Evolutionary conservation across 2,888 invertebrate genomes (phyloP).

Genomic region (Drosophila pseudotakahashii): DNA sequence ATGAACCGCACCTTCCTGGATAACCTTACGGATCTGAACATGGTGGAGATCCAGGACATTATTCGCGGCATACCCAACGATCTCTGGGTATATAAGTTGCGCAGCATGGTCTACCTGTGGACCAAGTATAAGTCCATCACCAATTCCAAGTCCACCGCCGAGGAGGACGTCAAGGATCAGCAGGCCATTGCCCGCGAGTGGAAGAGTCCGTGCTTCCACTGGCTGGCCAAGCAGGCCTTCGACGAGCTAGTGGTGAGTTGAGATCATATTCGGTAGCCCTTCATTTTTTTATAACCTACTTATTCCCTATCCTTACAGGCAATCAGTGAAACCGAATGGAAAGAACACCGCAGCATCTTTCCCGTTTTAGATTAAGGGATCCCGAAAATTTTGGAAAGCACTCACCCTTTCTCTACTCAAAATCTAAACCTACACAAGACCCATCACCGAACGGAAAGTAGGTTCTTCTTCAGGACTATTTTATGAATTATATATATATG

Average conservation of each 20-base stretch:
- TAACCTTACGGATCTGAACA: constrained; percentile 51
- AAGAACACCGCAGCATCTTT: constrained; percentile 54
- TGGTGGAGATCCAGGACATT: constrained; percentile 56
- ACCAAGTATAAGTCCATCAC: constrained; percentile 46
- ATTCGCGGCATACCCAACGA: constrained; percentile 62
- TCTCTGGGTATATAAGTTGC: constrained; percentile 62
- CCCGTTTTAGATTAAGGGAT: constrained; percentile 14
- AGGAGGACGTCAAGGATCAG: constrained; percentile 27
- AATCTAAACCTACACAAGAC: not conserved
- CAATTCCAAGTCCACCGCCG: constrained; percentile 19
- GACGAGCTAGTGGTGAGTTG: constrained; percentile 58
- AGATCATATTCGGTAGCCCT: not conserved
- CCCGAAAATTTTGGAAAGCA: not conserved
- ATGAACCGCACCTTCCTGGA: constrained; percentile 67
- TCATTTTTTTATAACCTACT: not conserved
- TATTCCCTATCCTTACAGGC: constrained; percentile 39
- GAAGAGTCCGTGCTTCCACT: constrained; percentile 65
- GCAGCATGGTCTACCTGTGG: constrained; percentile 67
- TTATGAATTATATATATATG: constrained; percentile 13
- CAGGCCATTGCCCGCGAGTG: constrained; percentile 58
- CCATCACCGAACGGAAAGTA: constrained; percentile 3
- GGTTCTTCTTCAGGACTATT: constrained; percentile 23
- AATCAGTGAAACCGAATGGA: constrained; percentile 69
- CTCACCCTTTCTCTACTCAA: constrained; percentile 1
- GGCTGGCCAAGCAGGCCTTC: constrained; percentile 62